Evolutionary conservation across 2,888 invertebrate genomes (phyloP).

Genomic region (Leucophenga montana): DNA sequence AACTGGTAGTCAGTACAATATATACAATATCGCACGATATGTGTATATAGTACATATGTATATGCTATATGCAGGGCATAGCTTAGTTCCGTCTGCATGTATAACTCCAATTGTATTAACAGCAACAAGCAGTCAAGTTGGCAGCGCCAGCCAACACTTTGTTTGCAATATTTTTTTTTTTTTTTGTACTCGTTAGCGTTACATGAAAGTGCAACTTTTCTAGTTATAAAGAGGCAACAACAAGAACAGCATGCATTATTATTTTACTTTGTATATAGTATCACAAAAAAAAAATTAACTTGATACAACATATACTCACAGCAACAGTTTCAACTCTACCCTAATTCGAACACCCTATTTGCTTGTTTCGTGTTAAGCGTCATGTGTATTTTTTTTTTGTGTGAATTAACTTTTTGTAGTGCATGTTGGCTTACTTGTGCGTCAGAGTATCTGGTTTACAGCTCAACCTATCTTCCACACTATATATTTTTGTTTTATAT

Average conservation of each 20-base stretch:
- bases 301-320: slow-evolving; percentile 44
- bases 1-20: background rate
- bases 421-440: too few relatives aligned
- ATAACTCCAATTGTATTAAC: background rate
- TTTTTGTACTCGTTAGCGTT: slow-evolving; percentile 3
- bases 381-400: slow-evolving; percentile 12
- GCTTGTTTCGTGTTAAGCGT: slow-evolving; percentile 28
- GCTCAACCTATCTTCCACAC: background rate
- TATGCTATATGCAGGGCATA: too few relatives aligned
- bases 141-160: background rate
- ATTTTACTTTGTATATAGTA: slow-evolving; percentile 32
- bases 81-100: background rate
- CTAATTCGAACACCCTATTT: slow-evolving; percentile 29
- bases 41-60: background rate
- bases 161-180: background rate
- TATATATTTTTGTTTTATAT: slow-evolving; percentile 47
- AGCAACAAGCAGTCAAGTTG: slow-evolving; percentile 10
- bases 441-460: too few relatives aligned
- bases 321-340: background rate
- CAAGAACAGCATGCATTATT: background rate
- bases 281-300: slow-evolving; percentile 58
- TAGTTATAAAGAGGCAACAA: background rate
- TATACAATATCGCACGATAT: background rate
- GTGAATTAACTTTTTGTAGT: background rate
- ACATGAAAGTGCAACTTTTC: slow-evolving; percentile 13